Evolutionary conservation across 2,888 invertebrate genomes (phyloP).

Genomic region (Erpobdella octoculata): DNA sequence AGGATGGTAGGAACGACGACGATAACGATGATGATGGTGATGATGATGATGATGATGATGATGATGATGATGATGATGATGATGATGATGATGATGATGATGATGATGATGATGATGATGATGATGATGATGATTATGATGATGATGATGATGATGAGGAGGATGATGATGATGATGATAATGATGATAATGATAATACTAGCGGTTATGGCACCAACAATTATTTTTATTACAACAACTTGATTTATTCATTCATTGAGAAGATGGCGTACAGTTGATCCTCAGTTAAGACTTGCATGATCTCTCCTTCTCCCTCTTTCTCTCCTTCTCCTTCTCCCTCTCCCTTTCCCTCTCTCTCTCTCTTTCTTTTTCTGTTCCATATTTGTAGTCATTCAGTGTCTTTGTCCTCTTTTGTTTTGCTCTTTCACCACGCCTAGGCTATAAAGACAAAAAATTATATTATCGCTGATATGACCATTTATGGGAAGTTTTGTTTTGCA

Average conservation of each 20-base stretch:
- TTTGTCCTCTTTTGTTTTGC: not conserved
- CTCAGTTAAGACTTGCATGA: not conserved
- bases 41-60: not conserved
- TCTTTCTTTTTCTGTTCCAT: not conserved
- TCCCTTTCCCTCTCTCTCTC: constrained; percentile 2
- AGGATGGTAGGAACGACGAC: not conserved
- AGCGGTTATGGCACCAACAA: too few species aligned
- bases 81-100: not conserved
- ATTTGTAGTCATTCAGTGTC: not conserved
- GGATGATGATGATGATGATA: not conserved
- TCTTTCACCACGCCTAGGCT: too few species aligned
- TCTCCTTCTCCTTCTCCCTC: not conserved
- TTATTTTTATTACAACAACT: too few species aligned
- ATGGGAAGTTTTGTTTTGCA: too few species aligned
- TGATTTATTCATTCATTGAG: too few species aligned
- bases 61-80: not conserved
- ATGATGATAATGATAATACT: constrained; percentile 2
- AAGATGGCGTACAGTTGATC: too few species aligned
- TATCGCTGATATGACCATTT: too few species aligned
- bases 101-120: not conserved
- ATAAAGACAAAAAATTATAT: too few species aligned
- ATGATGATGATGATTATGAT: not conserved
- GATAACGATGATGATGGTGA: not conserved
- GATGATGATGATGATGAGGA: not conserved
- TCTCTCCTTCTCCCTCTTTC: not conserved